phyloP scores from a whole-genome alignment of 1,140 invertebrate species.

The Aplysia californica region DNA sequence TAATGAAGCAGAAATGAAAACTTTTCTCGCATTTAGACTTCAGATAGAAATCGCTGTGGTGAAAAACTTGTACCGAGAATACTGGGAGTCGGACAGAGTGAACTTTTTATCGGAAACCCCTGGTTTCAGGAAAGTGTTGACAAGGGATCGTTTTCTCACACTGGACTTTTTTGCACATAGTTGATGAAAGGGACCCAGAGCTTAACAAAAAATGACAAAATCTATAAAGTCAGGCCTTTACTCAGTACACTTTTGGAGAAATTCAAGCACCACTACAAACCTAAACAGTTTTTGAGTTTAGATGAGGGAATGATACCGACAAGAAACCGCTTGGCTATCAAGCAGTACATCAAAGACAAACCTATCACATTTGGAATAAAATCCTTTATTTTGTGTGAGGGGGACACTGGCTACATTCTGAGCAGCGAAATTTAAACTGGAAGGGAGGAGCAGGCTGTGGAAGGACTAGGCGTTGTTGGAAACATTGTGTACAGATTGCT shows the following conservation, averaged over 20 bases:
- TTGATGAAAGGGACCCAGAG: background rate
- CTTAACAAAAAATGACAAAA: background rate
- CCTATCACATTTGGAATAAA: slow-evolving; percentile 42
- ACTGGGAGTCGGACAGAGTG: slow-evolving; percentile 9
- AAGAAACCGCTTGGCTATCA: slow-evolving; percentile 30
- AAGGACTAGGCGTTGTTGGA: slow-evolving; percentile 3
- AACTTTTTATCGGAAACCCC: background rate
- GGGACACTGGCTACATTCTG: slow-evolving; percentile 25
- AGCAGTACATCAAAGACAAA: slow-evolving; percentile 38
- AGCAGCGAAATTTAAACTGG: slow-evolving; percentile 30
- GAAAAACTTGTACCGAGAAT: slow-evolving; percentile 18
- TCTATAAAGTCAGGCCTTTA: slow-evolving; percentile 16
- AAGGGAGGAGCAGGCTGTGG: slow-evolving; percentile 2
- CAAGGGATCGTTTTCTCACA: slow-evolving; percentile 17
- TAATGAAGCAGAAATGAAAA: background rate
- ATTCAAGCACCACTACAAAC: slow-evolving; percentile 22
- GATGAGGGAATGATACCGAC: slow-evolving; percentile 38
- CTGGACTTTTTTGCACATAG: slow-evolving; percentile 19
- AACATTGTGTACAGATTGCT: background rate
- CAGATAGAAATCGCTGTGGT: background rate
- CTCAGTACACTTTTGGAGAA: background rate
- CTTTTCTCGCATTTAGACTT: background rate
- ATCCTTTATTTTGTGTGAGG: slow-evolving; percentile 26
- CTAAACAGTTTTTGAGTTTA: slow-evolving; percentile 30
- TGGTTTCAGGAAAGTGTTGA: slow-evolving; percentile 19